Base-by-base conservation (phyloP, 2,113 vertebrate genomes). In the Entelurus aequoreus region DNA sequence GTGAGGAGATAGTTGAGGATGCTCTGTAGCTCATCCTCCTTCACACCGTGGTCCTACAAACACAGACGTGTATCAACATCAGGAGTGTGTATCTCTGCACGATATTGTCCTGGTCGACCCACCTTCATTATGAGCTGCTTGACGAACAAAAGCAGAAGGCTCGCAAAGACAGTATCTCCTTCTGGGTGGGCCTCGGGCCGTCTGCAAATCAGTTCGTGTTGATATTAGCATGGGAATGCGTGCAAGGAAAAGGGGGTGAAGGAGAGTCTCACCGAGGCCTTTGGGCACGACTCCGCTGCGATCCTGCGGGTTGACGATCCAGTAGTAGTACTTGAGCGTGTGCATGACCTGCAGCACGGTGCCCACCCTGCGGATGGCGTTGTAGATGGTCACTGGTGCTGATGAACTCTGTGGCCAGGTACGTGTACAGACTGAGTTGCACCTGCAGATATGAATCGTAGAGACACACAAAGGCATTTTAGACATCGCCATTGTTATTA, bases 81-180 rank as follows among this genome's bases (percentile, higher is more conserved):
- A 46, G 42, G 42, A 5, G 11, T 4, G 12, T 4, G 1, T 5
- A 44, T 44, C 42, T 44, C 42, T 4, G 42, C 42, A 8, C 3
- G 0, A 11, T 49, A 16, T 49, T 53, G 28, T 28, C 11, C 28
- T 5, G 1, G n/a, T 46, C 11, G 59, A 42, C 63, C 62, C 79
- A 96, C 97, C 94, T 98, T 99, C 93, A 97, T 95, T 57, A 99
- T 95, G 28, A 99, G 90, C 58, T 99, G 97, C 57, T 99, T 99
- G 74, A 98, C 86, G 74, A 98, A 99, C 84, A 98, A 87, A 83
- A 99, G 73, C 56, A 99, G 87, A 78, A 95, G 0, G 96, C 95
- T 87, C 96, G 76, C 60, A 99, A 84, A 72, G 94, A 91, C 54
- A 92, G 85, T 66, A 95, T 91, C 88, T 99, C 96, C 72, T 94